A percentile compares a stretch with the other conserved stretches of the same genome.
Conservation (phyloP, 2,113 vertebrate species). For the Ciconia stormi region DNA sequence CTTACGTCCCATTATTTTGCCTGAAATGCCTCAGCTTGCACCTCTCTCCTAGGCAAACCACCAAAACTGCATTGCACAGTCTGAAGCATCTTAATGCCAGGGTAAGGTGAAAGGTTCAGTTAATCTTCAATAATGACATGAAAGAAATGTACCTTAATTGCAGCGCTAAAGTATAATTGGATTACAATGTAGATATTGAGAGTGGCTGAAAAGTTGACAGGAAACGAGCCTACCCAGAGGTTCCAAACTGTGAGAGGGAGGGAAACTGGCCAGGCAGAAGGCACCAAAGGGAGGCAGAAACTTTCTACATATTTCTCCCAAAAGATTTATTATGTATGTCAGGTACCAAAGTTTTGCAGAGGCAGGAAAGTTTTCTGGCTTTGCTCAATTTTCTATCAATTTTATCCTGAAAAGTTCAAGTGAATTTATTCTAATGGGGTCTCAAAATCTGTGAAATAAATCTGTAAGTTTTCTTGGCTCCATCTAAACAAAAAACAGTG, state of each 20-base stretch:
- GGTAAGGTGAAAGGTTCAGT: neutral
- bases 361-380: neutral
- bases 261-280: neutral
- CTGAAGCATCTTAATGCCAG: neutral
- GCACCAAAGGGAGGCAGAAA: neutral
- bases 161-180: neutral
- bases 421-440: neutral
- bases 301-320: neutral
- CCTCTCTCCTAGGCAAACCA: neutral
- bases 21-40: neutral
- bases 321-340: neutral
- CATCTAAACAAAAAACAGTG: neutral
- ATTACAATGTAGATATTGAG: neutral
- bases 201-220: neutral
- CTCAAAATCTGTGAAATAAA: neutral
- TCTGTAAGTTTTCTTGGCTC: neutral
- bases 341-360: neutral
- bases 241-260: neutral
- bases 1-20: neutral
- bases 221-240: neutral
- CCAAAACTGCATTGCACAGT: neutral
- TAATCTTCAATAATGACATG: neutral
- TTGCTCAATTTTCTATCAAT: neutral
- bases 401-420: neutral
- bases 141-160: neutral